Base-by-base conservation (phyloP, 2,797 vertebrate genomes). In the Loriculus beryllinus region DNA sequence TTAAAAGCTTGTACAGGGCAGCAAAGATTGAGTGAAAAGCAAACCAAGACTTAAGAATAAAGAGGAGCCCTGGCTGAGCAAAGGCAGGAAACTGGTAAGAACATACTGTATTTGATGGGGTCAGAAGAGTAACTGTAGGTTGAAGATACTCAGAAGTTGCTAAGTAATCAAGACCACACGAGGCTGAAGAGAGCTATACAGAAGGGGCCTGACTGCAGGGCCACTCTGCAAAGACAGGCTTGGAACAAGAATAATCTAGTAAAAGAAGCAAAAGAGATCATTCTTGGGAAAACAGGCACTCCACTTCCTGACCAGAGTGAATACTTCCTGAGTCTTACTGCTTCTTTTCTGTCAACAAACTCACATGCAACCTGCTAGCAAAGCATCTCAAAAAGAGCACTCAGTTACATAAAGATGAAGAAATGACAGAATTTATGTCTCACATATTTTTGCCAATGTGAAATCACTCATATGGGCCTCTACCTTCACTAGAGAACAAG, bases 351-450 rank as follows among this genome's bases (percentile, higher is more conserved):
- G 12, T 21, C 79, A 76, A 54, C 37, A 49, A 83, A 88, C 6
- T 43, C 1, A 0, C 0, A 6, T 22, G 22, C 37, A 70, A 54
- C 10, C 18, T 54, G 33, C n/a, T 70, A 25, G 19, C 21, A 67
- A 80, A 52, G 57, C 42, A 68, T 10, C 45, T 57, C 57, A 48
- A 51, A 90, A 86, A 48, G 23, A 86, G 25, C 40, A 29, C 12
- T 35, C 6, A 2, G 18, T 39, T 72, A 49, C 7, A 12, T 22
- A 72, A 72, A 71, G 23, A 49, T 6, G 19, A 81, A 77, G 21
- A 90, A 78, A 71, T 19, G 9, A 51, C 8, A 59, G 51, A 43
- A 77, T 42, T 80, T 72, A 10, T 16, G 6, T 59, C 40, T 35
- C 22, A 20, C 22, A 20, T 1, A 10, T 15, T 86, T 83, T 3